phyloP scores from a whole-genome alignment of 2,888 invertebrate species.

The Deroplatys truncata region DNA sequence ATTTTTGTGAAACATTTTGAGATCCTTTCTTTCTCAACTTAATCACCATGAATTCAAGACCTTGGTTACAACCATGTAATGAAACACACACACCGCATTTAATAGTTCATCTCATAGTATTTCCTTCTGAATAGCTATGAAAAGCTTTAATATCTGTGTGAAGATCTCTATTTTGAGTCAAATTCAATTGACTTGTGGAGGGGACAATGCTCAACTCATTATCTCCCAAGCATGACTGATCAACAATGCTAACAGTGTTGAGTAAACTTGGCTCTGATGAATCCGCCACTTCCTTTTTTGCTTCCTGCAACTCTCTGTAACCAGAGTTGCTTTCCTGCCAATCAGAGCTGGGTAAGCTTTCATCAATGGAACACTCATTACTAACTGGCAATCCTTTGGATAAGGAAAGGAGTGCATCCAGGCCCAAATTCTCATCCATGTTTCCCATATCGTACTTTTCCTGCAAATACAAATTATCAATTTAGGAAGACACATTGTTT shows the following conservation, averaged over 20 bases:
- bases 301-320: background rate
- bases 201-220: background rate
- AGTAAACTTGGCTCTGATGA: background rate
- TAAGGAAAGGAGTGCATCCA: conserved; percentile 20
- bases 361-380: background rate
- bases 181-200: background rate
- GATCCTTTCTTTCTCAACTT: background rate
- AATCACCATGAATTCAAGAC: background rate
- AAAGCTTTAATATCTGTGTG: background rate
- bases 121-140: background rate
- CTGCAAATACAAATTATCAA: background rate
- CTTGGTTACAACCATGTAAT: background rate
- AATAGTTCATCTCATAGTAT: background rate
- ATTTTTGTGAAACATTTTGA: background rate
- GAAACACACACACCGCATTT: background rate
- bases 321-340: background rate
- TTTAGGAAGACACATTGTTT: too few relatives aligned
- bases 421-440: conserved; percentile 15
- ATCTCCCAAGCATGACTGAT: background rate
- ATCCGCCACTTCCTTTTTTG: background rate
- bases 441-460: background rate
- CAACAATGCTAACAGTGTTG: background rate
- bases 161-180: background rate
- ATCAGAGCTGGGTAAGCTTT: background rate
- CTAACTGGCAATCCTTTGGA: background rate